Percentiles rank a stretch among this genome's conserved stretches.
Conservation (phyloP, 2,113 vertebrate species). For the Sturnus vulgaris region DNA sequence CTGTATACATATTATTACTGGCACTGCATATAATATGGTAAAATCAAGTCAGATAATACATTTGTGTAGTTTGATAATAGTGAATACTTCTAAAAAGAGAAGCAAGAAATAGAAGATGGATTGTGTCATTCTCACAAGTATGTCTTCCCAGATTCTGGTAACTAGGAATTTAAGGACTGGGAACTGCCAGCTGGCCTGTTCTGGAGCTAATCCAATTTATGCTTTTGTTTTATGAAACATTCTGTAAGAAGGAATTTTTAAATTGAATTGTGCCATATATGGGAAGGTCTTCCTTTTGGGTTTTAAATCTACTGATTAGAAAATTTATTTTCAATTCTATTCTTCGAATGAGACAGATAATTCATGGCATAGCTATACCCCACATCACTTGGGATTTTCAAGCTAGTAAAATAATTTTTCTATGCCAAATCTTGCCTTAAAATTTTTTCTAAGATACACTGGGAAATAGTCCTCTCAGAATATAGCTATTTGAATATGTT, state of each 20-base stretch:
- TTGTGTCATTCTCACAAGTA: not conserved
- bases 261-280: not conserved
- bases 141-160: not conserved
- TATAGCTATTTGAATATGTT: not conserved
- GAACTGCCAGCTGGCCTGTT: not conserved
- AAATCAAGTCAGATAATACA: not conserved
- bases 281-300: not conserved
- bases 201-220: not conserved
- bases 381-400: not conserved
- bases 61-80: not conserved
- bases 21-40: not conserved
- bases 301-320: not conserved
- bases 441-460: not conserved
- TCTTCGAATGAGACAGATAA: not conserved
- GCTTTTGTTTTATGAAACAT: not conserved
- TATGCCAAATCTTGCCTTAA: not conserved
- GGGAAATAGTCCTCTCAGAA: not conserved
- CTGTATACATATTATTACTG: not conserved
- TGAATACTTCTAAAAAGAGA: not conserved
- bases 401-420: not conserved
- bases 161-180: not conserved
- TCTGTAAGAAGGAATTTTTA: not conserved
- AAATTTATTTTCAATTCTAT: not conserved
- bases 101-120: not conserved
- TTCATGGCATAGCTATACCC: not conserved